Base-by-base conservation (phyloP, 2,797 vertebrate species). In the Eremophila alpestris region DNA sequence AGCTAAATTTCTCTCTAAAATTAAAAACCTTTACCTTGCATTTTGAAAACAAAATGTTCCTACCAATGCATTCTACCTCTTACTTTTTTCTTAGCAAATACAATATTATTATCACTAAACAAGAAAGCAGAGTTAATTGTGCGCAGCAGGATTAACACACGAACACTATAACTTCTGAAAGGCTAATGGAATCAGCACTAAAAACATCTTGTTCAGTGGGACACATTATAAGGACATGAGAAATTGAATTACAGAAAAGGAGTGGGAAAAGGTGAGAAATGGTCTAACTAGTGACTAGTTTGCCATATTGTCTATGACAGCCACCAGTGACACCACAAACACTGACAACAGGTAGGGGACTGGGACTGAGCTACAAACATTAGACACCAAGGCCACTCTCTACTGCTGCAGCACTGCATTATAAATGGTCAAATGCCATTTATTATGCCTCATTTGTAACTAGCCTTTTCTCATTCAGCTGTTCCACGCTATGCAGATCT, bases 401-500 rank as follows among this genome's bases (percentile, higher is more conserved):
- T 97, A 97, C 74, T 36, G 90, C 89, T 73, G 91, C 58, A 60
- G 32, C 68, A 40, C 32, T 96, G 98, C 98, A 99, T 99, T 96
- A 99, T 99, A 99, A 99, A 99, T 99, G 98, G 97, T 79, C 68
- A 93, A 77, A 89, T 67, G 91, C 98, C 98, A 99, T 99, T 99
- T 99, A 99, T 99, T 98, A 99, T 98, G 98, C 98, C 97, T 97
- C 94, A 98, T 98, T 93, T 89, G 76, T 89, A 96, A 98, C 99
- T 99, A 98, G 99, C 99, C 99, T 99, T 99, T 99, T 99, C 93
- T 97, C 89, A 98, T 96, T 98, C 97, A 98, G 97, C 51, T 97
- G 98, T 93, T 98, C 98, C 98, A 89, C 93, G 91, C 92, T 96
- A 87, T 78, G 97, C 92, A 96, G 95, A 95, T 97, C 98, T 95